Base-by-base conservation (phyloP, 2,888 invertebrate genomes). In the Cheilosia soror region DNA sequence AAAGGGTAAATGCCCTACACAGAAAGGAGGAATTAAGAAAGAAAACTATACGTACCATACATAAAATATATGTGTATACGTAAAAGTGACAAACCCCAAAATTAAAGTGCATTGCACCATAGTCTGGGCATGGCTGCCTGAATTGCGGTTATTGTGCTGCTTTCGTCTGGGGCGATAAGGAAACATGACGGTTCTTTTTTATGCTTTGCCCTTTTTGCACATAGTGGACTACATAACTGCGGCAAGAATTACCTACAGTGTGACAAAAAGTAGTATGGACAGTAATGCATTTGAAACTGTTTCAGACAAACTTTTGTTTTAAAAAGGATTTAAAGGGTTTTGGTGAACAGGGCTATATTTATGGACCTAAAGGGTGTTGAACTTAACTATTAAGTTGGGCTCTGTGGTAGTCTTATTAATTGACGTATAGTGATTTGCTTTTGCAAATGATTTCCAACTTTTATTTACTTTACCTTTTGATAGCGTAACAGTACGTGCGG, bases 1-100 rank as follows among this genome's bases (percentile, higher is more conserved):
- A 44, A 65, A 69, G 65, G 80, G 84, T 80, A 84, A 84, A 84
- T 80, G 80, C 71, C 80, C 84, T 80, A 49, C 37, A 55, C 31
- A 69, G 66, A 68, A 57, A 53, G 31, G 47, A 33, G 47, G 49
- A 60, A 58, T 13, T 6, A 49, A 53, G 2, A 57, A 31, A 31
- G 57, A 37, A 31, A 58, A 33, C 49, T 20, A 47, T n/a, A 13
- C 11, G 0, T 51, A 13, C 9, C 5, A 5, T 29, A 27, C 11
- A 27, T 27, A 51, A n/a, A n/a, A n/a, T n/a, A n/a, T n/a, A n/a
- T n/a, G n/a, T n/a, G n/a, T 5, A 9, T 47, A 11, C 9, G 29
- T 37, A 47, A 55, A 42, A 47, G 33, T 3, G 13, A 53, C 71
- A 58, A 66, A 66, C 66, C 60, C 78, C 82, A 60, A 62, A 80